These are phyloP conservation scores for Nesoenas mayeri DNA, from an alignment of 2,113 vertebrate genomes.

Conservation along the genomic window DNA sequence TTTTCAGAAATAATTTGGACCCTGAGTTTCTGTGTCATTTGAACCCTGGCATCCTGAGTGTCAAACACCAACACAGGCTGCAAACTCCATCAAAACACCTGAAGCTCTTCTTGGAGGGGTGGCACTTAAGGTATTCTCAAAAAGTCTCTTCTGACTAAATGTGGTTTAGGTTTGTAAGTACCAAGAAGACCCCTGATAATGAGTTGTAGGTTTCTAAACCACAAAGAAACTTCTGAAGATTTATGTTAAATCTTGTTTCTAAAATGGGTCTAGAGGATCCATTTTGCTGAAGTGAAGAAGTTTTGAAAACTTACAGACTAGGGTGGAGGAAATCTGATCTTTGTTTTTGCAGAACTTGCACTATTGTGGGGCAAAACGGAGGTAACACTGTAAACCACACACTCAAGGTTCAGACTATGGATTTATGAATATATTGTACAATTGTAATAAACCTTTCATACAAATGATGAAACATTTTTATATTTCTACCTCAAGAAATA, in stretches of 20 bases:
- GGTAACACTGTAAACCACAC: not conserved
- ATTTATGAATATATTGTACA: not conserved
- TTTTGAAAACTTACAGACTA: not conserved
- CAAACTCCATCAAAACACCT: not conserved
- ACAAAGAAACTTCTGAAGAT: not conserved
- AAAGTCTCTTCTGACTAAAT: not conserved
- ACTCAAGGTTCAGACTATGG: not conserved
- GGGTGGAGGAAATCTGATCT: not conserved
- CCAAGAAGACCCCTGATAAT: not conserved
- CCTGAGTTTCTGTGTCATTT: not conserved
- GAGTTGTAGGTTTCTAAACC: not conserved
- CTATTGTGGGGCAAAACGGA: not conserved
- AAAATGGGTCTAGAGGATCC: not conserved
- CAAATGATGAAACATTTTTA: not conserved
- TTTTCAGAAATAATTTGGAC: not conserved
- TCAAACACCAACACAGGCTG: rapidly evolving
- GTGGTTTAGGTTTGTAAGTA: not conserved
- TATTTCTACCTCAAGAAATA: not conserved
- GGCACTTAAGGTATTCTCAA: not conserved
- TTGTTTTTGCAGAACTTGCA: not conserved
- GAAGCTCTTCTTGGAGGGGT: not conserved
- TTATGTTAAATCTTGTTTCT: not conserved
- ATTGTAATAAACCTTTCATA: not conserved
- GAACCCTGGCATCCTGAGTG: not conserved
- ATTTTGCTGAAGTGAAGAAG: not conserved